Evolutionary conservation across 2,888 invertebrate genomes (phyloP), one percentile per base, ranked within the genome.

Genomic region (Brachypalpus laphriformis): DNA sequence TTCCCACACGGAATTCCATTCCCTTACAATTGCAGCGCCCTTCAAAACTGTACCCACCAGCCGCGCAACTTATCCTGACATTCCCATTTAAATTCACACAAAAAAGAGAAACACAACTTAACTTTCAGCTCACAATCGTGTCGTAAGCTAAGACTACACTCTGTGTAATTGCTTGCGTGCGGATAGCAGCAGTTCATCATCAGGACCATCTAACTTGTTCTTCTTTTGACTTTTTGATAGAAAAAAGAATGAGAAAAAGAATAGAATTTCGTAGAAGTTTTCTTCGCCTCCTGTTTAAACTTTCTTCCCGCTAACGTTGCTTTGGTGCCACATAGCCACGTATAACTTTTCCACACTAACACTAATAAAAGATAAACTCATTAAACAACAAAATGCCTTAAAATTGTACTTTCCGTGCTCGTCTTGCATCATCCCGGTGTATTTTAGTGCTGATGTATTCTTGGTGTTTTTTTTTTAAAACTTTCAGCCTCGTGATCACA

Each of bases 401-500:
- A 82, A 82, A 82, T 82, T 82, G 70, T 59, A 47, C 49, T 65
- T 76, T 34, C 11, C 6, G 25, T 25, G 25, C 25, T 5, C 2
- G 11, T n/a, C 8, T 6, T 57, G 37, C 54, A 3, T 42, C 11
- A 49, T 47, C 22, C 25, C 25, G 25, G 14, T 16, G 16, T 34
- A 2, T 37, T 25, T 37, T 16, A 63, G 34, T 57, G 20, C 18
- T 75, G 65, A 66, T 45, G 34, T 47, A 57, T 72, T 40, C 22
- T 18, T 57, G 45, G 25, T 25, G 25, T 14, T 6, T 47, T 45
- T 54, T 40, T 47, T 6, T 25, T 71, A 45, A 61, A 70, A 68
- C 57, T 81, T 86, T 14, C 75, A 94, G 94, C 37, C 93, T 94
- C 88, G 93, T 94, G 3, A 90, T 95, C 87, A 94, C 95, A 16